Base-by-base conservation (phyloP, 1,140 invertebrate species). In the Habropoda laboriosa region DNA sequence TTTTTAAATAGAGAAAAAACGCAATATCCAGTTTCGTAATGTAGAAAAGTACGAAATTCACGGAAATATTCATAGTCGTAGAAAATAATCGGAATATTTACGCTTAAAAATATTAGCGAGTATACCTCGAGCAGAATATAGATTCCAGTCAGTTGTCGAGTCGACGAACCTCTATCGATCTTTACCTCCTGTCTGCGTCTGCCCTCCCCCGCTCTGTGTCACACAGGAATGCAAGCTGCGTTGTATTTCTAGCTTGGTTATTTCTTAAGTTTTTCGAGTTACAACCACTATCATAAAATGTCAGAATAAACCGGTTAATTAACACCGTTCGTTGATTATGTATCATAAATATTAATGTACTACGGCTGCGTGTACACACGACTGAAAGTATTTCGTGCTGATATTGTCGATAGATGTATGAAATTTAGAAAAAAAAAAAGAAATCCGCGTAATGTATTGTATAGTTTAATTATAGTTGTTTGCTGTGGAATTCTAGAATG, bases 131-230 rank as follows among this genome's bases (percentile, higher is more conserved):
- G 51, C 13, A 30, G 68, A 57, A 66, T 49, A 73, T 63, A 72
- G 66, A 77, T 70, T 47, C 55, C 64, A 71, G 84, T 78, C 70
- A 85, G 83, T 85, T 80, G 82, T 60, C 47, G 85, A 87, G 88
- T 89, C 88, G 87, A 84, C 88, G 88, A 89, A 89, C 87, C 79
- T 87, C 75, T 87, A 89, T 89, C 86, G 88, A 89, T 89, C 82
- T 88, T 84, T 67, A 66, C 72, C 67, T 83, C 60, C 66, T 86
- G 82, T 86, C 76, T 83, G 64, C 81, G 76, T 83, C 73, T 63
- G 49, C 83, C 70, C 77, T 80, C 73, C 76, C 73, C 64, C 81
- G 63, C 35, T 72, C 45, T 71, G 30, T 61, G 55, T 76, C 83
- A 53, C 63, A 55, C 42, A 77, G 81, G 47, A 86, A 86, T 81